phyloP scores from a whole-genome alignment of 2,797 vertebrate species.

The Hoplostethus atlanticus region DNA sequence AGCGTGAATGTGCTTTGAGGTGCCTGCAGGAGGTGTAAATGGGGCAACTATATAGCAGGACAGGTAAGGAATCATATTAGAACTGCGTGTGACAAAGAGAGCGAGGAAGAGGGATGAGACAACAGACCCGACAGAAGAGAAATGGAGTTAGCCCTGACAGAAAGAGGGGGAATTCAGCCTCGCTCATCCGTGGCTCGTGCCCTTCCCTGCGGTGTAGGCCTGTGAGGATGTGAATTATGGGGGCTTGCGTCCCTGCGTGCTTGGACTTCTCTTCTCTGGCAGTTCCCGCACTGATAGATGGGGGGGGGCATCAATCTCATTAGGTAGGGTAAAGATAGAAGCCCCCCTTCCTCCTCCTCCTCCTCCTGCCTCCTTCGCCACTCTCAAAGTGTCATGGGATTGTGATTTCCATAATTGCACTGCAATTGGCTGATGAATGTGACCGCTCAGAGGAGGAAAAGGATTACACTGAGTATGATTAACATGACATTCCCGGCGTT shows the following conservation, averaged over 20 bases:
- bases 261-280: constrained; percentile 36
- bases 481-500: constrained; percentile 43
- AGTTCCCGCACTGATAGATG: constrained; percentile 74
- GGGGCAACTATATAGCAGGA: constrained; percentile 46
- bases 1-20: constrained; percentile 55
- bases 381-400: constrained; percentile 70
- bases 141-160: constrained; percentile 57
- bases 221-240: constrained; percentile 49
- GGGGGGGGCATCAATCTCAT: constrained; percentile 76
- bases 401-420: constrained; percentile 79
- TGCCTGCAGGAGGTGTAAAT: constrained; percentile 53
- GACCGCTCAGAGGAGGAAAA: constrained; percentile 34
- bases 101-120: constrained; percentile 33
- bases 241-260: constrained; percentile 35
- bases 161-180: constrained; percentile 43
- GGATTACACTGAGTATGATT: constrained; percentile 61
- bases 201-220: constrained; percentile 38
- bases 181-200: background rate
- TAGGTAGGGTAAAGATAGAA: constrained; percentile 65
- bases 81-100: constrained; percentile 17
- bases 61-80: constrained; percentile 42
- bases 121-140: constrained; percentile 45
- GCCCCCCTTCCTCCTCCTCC: too few relatives aligned
- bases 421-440: constrained; percentile 67
- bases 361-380: constrained; percentile 26